Evolutionary conservation across 2,797 vertebrate species (phyloP), one percentile per base, ranked within the genome.

Genomic region (Otus scops): DNA sequence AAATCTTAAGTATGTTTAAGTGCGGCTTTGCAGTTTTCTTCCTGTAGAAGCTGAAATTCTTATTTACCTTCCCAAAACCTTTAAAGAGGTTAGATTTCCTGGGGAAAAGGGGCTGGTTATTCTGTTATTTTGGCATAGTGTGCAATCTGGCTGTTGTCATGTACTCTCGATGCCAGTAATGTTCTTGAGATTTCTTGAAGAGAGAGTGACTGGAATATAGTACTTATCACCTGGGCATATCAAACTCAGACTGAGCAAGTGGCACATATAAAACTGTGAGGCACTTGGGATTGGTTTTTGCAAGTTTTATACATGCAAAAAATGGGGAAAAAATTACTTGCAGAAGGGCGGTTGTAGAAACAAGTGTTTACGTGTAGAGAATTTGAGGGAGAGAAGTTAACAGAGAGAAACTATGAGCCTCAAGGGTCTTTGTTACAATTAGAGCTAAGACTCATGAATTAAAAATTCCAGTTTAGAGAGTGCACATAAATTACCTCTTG

Each of bases 351-450:
- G 15, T 88, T 88, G 69, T 50, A 84, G 76, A 61, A 95, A 90
- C 91, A 92, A 93, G 94, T 74, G 80, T 93, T 93, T 76, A 77
- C n/a, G 3, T 81, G 91, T 67, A 73, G 85, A 57, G 54, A 82
- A 74, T 84, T 78, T 73, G 85, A 92, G 68, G 54, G 65, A 93
- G 71, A 84, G 51, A 91, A 85, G 63, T 81, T 92, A 70, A 77
- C 75, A 79, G 70, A 85, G 63, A 74, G 86, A 89, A 95, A 69
- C 60, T 48, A 43, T 81, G 78, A 92, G 83, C 95, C 93, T 94
- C 34, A 56, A 95, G 92, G 83, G 71, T 86, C 89, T 67, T 70
- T 70, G 20, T 77, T 94, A 38, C 38, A 22, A 60, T 95, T 92
- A 64, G 23, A 88, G 92, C 71, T 74, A 95, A 93, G 80, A 90